These are phyloP conservation scores for Rhinatrema bivittatum DNA, from an alignment of 2,797 vertebrate genomes.

Conservation along the genomic window DNA sequence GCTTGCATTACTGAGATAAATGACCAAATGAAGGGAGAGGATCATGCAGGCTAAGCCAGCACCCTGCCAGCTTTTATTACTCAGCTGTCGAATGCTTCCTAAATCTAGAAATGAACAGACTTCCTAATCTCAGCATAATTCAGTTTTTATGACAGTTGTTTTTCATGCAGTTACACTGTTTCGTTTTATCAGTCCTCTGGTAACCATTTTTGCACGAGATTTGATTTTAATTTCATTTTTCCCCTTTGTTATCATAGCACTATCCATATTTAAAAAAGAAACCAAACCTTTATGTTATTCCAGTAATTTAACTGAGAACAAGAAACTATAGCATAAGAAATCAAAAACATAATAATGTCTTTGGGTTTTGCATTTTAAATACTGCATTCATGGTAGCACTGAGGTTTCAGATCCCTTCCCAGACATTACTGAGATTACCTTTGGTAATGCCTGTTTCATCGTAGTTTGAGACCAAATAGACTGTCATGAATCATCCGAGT, in stretches of 20 bases:
- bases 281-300: slow-evolving; percentile 50
- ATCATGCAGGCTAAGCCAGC: no score
- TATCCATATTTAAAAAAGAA: slow-evolving; percentile 52
- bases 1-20: no score
- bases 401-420: slow-evolving; percentile 68
- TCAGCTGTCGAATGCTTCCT: slow-evolving; percentile 37
- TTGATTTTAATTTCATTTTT: slow-evolving; percentile 63
- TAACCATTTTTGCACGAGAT: slow-evolving; percentile 63
- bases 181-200: slow-evolving; percentile 64
- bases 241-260: slow-evolving; percentile 62
- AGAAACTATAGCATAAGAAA: slow-evolving; percentile 64
- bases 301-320: slow-evolving; percentile 60
- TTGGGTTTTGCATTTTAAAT: slow-evolving; percentile 77
- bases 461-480: slow-evolving; percentile 78
- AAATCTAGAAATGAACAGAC: slow-evolving; percentile 33
- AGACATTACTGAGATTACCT: slow-evolving; percentile 74
- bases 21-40: no score
- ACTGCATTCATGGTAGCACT: slow-evolving; percentile 67
- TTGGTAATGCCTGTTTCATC: slow-evolving; percentile 73
- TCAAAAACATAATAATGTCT: slow-evolving; percentile 74
- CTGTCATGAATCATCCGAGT: slow-evolving; percentile 64
- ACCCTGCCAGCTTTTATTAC: no score
- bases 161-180: slow-evolving; percentile 46
- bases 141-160: slow-evolving; percentile 41
- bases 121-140: slow-evolving; percentile 29